phyloP scores from a whole-genome alignment of 2,888 invertebrate genomes.

The Polyploca ridens region DNA sequence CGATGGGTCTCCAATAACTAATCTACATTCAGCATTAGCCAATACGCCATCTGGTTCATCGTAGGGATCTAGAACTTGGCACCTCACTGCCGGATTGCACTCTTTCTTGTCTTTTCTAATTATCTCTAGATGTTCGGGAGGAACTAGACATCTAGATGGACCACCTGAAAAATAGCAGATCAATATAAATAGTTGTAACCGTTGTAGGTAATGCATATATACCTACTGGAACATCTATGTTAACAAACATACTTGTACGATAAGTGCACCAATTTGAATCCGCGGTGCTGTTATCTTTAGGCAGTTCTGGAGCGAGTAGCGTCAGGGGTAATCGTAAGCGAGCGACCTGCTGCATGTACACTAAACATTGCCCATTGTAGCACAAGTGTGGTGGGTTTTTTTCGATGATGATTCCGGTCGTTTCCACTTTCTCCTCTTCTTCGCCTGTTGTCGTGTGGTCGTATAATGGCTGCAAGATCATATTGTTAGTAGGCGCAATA shows the following conservation, averaged over 20 bases:
- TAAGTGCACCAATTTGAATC: slow-evolving; percentile 88
- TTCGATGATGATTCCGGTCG: slow-evolving; percentile 45
- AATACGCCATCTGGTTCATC: slow-evolving; percentile 87
- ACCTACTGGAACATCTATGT: neutral
- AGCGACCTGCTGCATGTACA: slow-evolving; percentile 72
- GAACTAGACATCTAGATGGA: slow-evolving; percentile 85
- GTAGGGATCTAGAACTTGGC: slow-evolving; percentile 89
- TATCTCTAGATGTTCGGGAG: slow-evolving; percentile 70
- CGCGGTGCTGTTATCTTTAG: slow-evolving; percentile 60
- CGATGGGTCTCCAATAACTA: slow-evolving; percentile 85
- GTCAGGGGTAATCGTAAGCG: slow-evolving; percentile 68
- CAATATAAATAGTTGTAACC: too few species aligned
- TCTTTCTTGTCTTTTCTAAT: slow-evolving; percentile 59
- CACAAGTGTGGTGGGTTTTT: slow-evolving; percentile 74
- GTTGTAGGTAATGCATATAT: neutral
- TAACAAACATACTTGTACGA: slow-evolving; percentile 55
- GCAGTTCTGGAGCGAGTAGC: slow-evolving; percentile 60
- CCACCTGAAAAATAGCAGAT: slow-evolving; percentile 49
- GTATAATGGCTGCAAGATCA: slow-evolving; percentile 14
- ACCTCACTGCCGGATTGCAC: slow-evolving; percentile 88
- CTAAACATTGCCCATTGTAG: slow-evolving; percentile 69
- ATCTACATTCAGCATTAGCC: slow-evolving; percentile 87
- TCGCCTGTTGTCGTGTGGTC: slow-evolving; percentile 30
- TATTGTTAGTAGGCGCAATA: too few species aligned
- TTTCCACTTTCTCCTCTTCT: slow-evolving; percentile 52